Percentiles rank a stretch among this genome's conserved stretches.
phyloP scores from a whole-genome alignment of 2,113 vertebrate genomes.

The Phainopepla nitens region DNA sequence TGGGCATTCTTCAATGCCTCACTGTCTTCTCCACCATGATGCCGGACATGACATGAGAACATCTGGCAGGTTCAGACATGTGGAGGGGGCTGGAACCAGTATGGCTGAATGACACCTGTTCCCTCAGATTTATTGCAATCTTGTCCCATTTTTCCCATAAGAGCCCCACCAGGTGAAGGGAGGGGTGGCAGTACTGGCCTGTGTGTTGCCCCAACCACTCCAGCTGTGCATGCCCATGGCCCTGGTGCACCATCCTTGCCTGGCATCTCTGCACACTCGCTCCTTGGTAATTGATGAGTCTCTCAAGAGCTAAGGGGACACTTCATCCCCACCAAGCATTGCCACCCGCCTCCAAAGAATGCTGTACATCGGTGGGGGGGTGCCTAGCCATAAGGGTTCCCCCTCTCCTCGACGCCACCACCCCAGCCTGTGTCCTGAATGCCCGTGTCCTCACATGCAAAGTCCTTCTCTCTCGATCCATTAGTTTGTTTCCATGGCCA shows the following conservation, averaged over 20 bases:
- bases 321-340: background rate
- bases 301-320: background rate
- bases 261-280: background rate
- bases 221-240: background rate
- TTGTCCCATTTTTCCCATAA: background rate
- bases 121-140: background rate
- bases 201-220: background rate
- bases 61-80: background rate
- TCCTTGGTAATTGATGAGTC: background rate
- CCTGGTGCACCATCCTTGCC: background rate
- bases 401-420: background rate
- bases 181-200: background rate
- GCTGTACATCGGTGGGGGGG: accelerated
- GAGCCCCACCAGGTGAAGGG: background rate
- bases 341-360: background rate
- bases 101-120: background rate
- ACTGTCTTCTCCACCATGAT: accelerated
- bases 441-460: background rate
- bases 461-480: constrained; percentile 46
- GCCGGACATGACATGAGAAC: background rate
- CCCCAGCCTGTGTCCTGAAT: background rate
- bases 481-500: constrained; percentile 62
- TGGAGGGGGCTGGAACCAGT: background rate
- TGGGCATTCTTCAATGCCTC: background rate
- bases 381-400: background rate